Base-by-base conservation (phyloP, 1,140 invertebrate genomes). In the Ganaspis sp. region DNA sequence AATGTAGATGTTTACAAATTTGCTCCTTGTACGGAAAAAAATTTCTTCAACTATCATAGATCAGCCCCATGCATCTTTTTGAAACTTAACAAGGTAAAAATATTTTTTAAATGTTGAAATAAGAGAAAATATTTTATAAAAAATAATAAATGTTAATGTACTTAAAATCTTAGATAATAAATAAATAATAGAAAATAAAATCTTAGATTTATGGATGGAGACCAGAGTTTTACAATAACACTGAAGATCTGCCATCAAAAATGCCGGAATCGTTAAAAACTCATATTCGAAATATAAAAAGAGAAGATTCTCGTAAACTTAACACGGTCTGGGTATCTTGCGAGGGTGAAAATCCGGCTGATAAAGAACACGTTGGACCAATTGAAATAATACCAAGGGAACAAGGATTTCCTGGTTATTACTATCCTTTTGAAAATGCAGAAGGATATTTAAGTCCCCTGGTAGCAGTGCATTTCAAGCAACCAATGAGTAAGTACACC, bases 291-390 rank as follows among this genome's bases (percentile, higher is more conserved):
- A 34, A 34, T 34, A 3, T 34, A 34, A 34, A 34, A 34, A 6
- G 2, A 34, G 64, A 90, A 89, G 72, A 29, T 70, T 70, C 38
- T 37, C 26, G 40, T 58, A 38, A 81, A 92, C 91, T 94, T 8
- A 95, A 96, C 77, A 96, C 95, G 70, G 93, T 98, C 74, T 98
- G 96, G 96, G 93, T 98, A 3, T 95, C 95, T 1, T 98, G 97
- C 85, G 94, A 96, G 84, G 96, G 96, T 71, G 97, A 98, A 92
- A 97, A 96, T 88, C 95, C 97, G 3, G 95, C 96, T 11, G 97
- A 98, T 88, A 92, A 94, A 77, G 97, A 98, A 89, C 96, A 97
- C 86, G 94, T 98, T 83, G 97, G 97, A 1, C 94, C 94, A 0
- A 91, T 98, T 58, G 90, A 92, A 1, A 97, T 96, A 89, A 88